Evolutionary conservation across 2,888 invertebrate species (phyloP), one percentile per base, ranked within the genome.

Genomic region (Lithosia quadra): DNA sequence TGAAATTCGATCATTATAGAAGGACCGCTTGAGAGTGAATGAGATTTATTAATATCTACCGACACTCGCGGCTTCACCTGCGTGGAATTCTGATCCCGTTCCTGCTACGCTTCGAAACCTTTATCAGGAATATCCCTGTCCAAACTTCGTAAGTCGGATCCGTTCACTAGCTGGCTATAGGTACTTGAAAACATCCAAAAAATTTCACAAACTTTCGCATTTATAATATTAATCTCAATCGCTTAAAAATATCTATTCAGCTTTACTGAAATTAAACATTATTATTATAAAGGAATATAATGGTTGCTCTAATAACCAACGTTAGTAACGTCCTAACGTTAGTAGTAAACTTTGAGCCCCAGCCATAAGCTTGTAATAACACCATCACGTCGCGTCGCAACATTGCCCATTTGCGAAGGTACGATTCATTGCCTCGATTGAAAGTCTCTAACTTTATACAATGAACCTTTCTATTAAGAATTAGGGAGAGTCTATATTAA

Each of bases 381-480:
- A 53, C 60, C 53, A 49, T 49, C n/a, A 18, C n/a, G 58, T 58
- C 49, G 36, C n/a, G 58, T 58, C 49, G 36, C 53, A 55, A 55
- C 36, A 22, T 18, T n/a, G 8, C 13, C n/a, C 18, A 43, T n/a
- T 24, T 55, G 62, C 15, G 57, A 49, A 72, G 36, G 56, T 39
- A 28, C 22, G 57, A 65, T 67, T 67, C 21, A 70, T 43, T 61
- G 69, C 56, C 61, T 60, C 8, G 33, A 33, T 39, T 53, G 5
- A 43, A 59, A 68, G 34, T 55, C 36, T 53, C 18, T 11, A 59
- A 67, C 49, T 70, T 72, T 11, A 21, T 69, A 73, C 55, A 66
- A 55, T 65, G 18, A 61, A 76, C 55, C 43, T 24, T 64, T 64
- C 28, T 24, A 65, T 22, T 33, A 62, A 73, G 64, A 67, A 69